Percentiles rank a stretch among this genome's conserved stretches.
These are phyloP conservation scores for Neodiprion fabricii DNA, from an alignment of 1,140 invertebrate species.

Conservation along the genomic window DNA sequence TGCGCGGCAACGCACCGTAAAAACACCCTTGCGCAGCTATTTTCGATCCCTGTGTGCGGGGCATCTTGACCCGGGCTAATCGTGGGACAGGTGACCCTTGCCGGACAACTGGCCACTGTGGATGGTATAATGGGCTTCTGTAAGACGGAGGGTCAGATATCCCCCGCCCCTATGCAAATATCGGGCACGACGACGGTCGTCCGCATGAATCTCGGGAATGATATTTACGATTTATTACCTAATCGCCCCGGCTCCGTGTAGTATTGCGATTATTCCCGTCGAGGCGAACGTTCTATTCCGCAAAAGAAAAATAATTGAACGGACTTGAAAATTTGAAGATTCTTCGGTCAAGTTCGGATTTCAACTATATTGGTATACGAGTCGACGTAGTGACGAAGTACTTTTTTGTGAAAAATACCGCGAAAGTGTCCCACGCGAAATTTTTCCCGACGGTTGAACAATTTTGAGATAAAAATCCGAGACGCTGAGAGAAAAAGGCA, in stretches of 20 bases:
- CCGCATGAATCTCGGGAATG: no score
- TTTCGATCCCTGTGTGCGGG: neutral
- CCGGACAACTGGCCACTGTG: constrained; percentile 25
- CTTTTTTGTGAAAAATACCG: no score
- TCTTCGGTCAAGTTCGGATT: no score
- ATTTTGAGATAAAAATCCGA: no score
- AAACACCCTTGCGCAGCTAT: no score
- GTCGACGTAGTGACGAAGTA: no score
- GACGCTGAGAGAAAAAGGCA: no score
- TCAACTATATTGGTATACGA: no score
- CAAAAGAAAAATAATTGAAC: neutral
- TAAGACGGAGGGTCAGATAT: constrained; percentile 28
- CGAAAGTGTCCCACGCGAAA: no score
- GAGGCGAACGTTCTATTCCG: neutral
- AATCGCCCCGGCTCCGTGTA: constrained; percentile 14
- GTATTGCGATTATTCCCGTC: neutral
- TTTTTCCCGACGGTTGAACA: no score
- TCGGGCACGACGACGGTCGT: neutral
- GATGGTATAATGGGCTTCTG: constrained; percentile 17
- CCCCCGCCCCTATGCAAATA: constrained; percentile 46
- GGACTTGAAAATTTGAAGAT: no score
- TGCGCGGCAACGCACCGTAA: constrained; percentile 24
- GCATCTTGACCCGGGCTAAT: constrained; percentile 56
- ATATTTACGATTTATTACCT: constrained; percentile 32
- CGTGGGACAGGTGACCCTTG: constrained; percentile 54